A percentile compares a stretch with the other conserved stretches of the same genome.
Evolutionary conservation across 2,888 invertebrate genomes (phyloP).

Genomic region (Liposcelis brunnea): DNA sequence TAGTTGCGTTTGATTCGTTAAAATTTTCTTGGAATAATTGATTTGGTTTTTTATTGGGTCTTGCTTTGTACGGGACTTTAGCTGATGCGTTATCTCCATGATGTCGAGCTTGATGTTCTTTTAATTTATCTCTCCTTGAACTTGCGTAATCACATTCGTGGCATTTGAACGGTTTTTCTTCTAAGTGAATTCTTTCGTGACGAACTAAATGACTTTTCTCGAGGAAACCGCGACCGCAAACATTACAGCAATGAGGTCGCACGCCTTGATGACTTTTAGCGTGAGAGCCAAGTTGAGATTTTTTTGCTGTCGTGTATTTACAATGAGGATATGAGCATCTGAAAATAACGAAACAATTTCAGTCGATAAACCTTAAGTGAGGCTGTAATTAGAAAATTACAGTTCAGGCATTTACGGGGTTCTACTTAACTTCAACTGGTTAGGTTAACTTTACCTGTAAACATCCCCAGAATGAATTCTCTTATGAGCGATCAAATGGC

Average conservation of each 20-base stretch:
- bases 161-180: slow-evolving; percentile 45
- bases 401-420: no score
- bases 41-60: slow-evolving; percentile 2
- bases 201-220: slow-evolving; percentile 47
- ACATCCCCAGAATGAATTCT: slow-evolving; percentile 37
- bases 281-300: slow-evolving; percentile 44
- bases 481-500: slow-evolving; percentile 45
- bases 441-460: background rate
- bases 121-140: slow-evolving; percentile 44
- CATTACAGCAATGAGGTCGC: slow-evolving; percentile 35
- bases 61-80: slow-evolving; percentile 33
- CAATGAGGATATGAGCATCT: slow-evolving; percentile 42
- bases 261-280: slow-evolving; percentile 40
- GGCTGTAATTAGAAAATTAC: no score
- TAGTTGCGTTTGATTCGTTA: no score
- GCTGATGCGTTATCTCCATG: slow-evolving; percentile 33
- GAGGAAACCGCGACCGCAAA: slow-evolving; percentile 43
- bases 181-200: slow-evolving; percentile 45
- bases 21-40: no score
- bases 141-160: slow-evolving; percentile 45
- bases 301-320: slow-evolving; percentile 43
- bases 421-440: no score
- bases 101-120: slow-evolving; percentile 35
- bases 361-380: no score
- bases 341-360: slow-evolving; percentile 35